phyloP scores from a whole-genome alignment of 1,140 invertebrate species.

The Arion vulgaris region DNA sequence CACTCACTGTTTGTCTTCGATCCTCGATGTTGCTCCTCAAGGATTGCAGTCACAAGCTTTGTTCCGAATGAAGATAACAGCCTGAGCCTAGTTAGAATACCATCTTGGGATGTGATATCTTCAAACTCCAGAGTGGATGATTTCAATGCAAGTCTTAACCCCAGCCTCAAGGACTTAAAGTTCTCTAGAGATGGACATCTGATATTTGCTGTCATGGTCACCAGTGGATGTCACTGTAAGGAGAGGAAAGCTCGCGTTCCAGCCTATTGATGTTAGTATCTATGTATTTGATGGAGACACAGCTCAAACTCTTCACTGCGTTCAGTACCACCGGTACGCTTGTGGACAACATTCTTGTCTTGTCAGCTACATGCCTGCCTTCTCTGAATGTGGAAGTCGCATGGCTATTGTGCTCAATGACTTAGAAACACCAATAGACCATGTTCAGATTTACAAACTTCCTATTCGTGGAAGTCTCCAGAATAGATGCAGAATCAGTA shows the following conservation, averaged over 20 bases:
- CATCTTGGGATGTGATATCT: constrained; percentile 62
- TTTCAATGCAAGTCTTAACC: constrained; percentile 59
- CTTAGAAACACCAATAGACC: constrained; percentile 61
- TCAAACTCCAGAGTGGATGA: constrained; percentile 67
- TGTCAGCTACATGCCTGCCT: constrained; percentile 69
- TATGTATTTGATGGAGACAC: constrained; percentile 70
- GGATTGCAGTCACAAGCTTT: constrained; percentile 71
- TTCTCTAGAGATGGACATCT: constrained; percentile 69
- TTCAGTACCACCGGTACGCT: constrained; percentile 70
- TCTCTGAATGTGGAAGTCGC: constrained; percentile 69
- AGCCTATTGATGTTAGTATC: constrained; percentile 66
- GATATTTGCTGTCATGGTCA: constrained; percentile 68
- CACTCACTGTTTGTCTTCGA: constrained; percentile 70
- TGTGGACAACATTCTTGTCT: constrained; percentile 70
- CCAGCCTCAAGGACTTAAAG: constrained; percentile 65
- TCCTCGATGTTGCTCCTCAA: constrained; percentile 64
- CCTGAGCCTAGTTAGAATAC: constrained; percentile 62
- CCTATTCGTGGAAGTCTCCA: constrained; percentile 65
- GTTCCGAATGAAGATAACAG: constrained; percentile 63
- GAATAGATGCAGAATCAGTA: constrained; percentile 67
- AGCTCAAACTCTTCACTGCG: constrained; percentile 69
- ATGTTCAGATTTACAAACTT: constrained; percentile 70
- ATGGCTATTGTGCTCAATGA: constrained; percentile 71
- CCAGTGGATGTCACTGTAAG: constrained; percentile 66
- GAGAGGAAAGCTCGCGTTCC: constrained; percentile 65